Conservation (phyloP, 2,113 vertebrate genomes). For the Telmatochromis bifrenatus region DNA sequence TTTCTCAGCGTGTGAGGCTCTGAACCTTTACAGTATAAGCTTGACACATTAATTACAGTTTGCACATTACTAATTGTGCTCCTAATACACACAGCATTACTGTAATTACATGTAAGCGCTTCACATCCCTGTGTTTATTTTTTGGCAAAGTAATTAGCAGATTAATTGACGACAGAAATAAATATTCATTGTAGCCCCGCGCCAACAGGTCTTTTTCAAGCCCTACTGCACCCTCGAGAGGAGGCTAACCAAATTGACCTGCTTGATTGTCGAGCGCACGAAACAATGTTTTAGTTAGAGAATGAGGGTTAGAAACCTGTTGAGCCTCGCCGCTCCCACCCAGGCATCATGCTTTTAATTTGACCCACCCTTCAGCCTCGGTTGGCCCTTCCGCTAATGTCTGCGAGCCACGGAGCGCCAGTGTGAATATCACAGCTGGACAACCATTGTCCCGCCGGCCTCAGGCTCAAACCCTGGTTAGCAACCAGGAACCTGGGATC, state of each 20-base stretch:
- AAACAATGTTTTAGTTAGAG: slow-evolving; percentile 17
- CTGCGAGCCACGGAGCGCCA: slow-evolving; percentile 35
- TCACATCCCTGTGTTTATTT: neutral
- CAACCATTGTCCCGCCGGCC: slow-evolving; percentile 59
- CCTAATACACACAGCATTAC: neutral
- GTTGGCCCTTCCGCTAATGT: slow-evolving; percentile 38
- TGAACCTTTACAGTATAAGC: neutral
- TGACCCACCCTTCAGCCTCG: slow-evolving; percentile 34
- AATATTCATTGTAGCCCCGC: neutral
- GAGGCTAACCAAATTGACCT: slow-evolving; percentile 13
- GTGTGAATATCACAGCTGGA: slow-evolving; percentile 73
- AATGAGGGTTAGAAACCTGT: slow-evolving; percentile 31
- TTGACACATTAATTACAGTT: neutral
- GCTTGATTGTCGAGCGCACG: neutral
- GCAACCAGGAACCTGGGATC: slow-evolving; percentile 68
- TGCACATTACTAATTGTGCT: neutral
- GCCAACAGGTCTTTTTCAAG: neutral
- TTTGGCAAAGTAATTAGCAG: neutral
- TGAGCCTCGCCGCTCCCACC: slow-evolving; percentile 38
- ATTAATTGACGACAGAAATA: neutral
- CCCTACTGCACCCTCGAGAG: neutral
- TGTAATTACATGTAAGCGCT: neutral
- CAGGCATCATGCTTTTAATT: slow-evolving; percentile 54
- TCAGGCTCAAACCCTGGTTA: slow-evolving; percentile 55
- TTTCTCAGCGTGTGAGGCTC: neutral